Evolutionary conservation across 2,888 invertebrate genomes (phyloP).

Genomic region (Artemia sp.): DNA sequence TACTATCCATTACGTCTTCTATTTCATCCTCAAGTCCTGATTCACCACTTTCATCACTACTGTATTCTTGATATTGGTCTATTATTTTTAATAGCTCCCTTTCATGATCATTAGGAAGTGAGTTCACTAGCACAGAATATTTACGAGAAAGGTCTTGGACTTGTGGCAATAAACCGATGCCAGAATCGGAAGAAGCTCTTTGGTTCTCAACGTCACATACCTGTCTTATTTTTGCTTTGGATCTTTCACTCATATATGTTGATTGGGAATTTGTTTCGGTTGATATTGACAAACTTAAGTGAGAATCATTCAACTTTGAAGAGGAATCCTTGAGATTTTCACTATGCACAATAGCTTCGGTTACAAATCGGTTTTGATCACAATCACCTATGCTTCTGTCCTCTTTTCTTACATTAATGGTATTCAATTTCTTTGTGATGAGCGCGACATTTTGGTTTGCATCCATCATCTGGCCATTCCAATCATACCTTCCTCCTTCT

Average conservation of each 20-base stretch:
- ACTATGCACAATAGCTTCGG: slow-evolving; percentile 8
- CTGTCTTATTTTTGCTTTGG: not conserved
- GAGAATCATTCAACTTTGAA: slow-evolving; percentile 8
- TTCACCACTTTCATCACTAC: slow-evolving; percentile 9
- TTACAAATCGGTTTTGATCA: not conserved
- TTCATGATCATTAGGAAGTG: not conserved
- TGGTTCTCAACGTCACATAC: slow-evolving; percentile 7
- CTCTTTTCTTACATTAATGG: slow-evolving; percentile 12
- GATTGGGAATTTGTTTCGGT: slow-evolving; percentile 2
- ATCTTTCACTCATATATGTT: not conserved
- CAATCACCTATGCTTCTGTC: not conserved
- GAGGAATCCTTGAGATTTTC: not conserved
- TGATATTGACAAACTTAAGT: not conserved
- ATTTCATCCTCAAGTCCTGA: not conserved
- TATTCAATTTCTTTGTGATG: not conserved
- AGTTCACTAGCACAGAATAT: not conserved
- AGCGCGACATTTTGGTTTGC: not conserved
- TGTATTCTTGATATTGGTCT: slow-evolving; percentile 15
- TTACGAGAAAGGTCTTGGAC: not conserved
- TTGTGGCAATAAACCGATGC: not conserved
- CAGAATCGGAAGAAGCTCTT: slow-evolving; percentile 11
- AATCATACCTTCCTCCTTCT: slow-evolving; percentile 16
- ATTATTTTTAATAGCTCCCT: slow-evolving; percentile 2
- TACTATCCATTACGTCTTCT: not conserved
- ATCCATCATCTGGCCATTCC: not conserved